Evolutionary conservation across 2,888 invertebrate genomes (phyloP), one percentile per base, ranked within the genome.

Genomic region (Branchinecta sandiegonensis): DNA sequence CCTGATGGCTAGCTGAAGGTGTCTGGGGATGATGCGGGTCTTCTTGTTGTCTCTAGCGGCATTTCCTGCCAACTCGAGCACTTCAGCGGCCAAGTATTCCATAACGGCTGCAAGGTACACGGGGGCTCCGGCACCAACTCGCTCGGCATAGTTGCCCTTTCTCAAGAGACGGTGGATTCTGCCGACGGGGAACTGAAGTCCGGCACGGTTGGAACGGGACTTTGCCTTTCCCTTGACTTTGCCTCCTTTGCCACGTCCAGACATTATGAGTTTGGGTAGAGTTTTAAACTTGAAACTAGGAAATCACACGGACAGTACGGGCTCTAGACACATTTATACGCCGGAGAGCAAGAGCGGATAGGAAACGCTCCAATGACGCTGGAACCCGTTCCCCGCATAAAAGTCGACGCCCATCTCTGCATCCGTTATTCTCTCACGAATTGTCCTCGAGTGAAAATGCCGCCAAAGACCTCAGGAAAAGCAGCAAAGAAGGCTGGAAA

Each of bases 1-100:
- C 14, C 87, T 81, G 71, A 90, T 85, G 46, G 89, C 89, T 72
- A 91, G 76, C 76, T 90, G 86, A 46, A 90, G 80, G 77, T 90
- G 90, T 67, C 89, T 82, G 0, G 89, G 88, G 69, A 86, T 85
- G 74, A 91, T 89, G 78, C 85, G 75, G 46, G 76, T 73, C 72
- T 79, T 79, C 73, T 79, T 79, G 74, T 79, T 79, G 75, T 79
- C 79, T 66, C 79, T 73, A n/a, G 79, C 79, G 47, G 79, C 79
- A 71, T 79, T 79, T n/a, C 79, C 79, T 65, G 79, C 79, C 76
- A 79, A 75, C 72, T 79, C 79, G 13, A 79, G 72, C 50, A 80
- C 79, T 75, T 80, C 80, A 69, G 80, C 80, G 17, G 79, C 79
- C 69, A 80, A 73, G 71, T 80, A 80, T 73, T 80, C 80, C 69